Evolutionary conservation across 2,888 invertebrate species (phyloP), one percentile per base, ranked within the genome.

Genomic region (Dastarcus helophoroides): DNA sequence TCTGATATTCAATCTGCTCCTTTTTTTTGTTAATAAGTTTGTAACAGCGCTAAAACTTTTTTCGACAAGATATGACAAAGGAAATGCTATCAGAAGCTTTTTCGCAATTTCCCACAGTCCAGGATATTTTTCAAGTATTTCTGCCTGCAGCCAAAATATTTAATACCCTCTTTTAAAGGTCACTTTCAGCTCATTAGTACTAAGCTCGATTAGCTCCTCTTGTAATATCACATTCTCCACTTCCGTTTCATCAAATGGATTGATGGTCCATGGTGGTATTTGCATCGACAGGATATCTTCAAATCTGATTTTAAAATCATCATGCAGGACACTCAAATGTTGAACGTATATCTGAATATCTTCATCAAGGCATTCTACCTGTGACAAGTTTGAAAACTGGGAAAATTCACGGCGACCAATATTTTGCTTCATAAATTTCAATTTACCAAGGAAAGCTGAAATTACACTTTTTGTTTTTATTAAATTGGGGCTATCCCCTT

Each of bases 131-230:
- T 16, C 6, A 7, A 17, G 27, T 27, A 16, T 27, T 27, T 27
- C 27, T 24, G 24, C 10, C 7, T 27, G 27, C 27, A 16, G 27
- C 27, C 27, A 27, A 15, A 27, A 15, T 27, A n/a, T 23, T 11
- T 23, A 9, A 23, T 23, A 23, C 7, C 28, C 14, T 26, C 14
- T 26, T 24, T 26, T 7, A 26, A 31, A 15, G 16, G 11, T 26
- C 17, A 26, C 32, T 12, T 32, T 26, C 32, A 32, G 32, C 32
- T 25, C 14, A 19, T 32, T 32, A 11, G 21, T 32, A 22, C 27
- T 26, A 30, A 30, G 30, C 22, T 30, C 30, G 22, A 30, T 21
- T 30, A 34, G 34, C 26, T 30, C 30, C 15, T 34, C 26, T 30
- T 30, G 19, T 21, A 30, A 14, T 30, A 30, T 11, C 14, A 33